Evolutionary conservation across 1,140 invertebrate species (phyloP), one percentile per base, ranked within the genome.

Genomic region (Ceratosolen fusciceps): DNA sequence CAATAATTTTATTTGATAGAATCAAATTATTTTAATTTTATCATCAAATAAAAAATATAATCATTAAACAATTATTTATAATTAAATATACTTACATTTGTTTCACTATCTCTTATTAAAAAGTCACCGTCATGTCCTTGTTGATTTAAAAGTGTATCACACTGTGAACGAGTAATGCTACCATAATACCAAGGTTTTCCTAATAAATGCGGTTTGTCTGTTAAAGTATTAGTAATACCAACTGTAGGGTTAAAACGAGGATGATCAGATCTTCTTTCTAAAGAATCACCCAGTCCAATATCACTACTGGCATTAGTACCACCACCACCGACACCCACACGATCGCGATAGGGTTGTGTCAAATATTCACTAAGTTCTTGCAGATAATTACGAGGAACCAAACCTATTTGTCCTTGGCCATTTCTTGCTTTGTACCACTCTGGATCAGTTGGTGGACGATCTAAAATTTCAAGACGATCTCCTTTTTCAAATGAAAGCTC

Each of bases 351-450:
- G 74, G 95, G 95, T 87, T 96, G 95, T 72, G 95, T 95, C 83
- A 97, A 91, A 90, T 96, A 97, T 90, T 96, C 96, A 84, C 95
- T 95, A 65, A 96, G 92, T 90, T 96, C 95, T 91, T 96, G 96
- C 82, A 99, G 93, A 92, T 99, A 99, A 92, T 99, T 99, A 79
- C 97, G 93, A 54, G 98, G 98, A 83, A 99, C 97, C 79, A 99
- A 93, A 70, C 98, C 98, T 78, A 97, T 93, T 88, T 95, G 95
- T 16, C 98, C 98, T 87, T 95, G 94, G 62, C 94, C 94, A 91
- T 99, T 99, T 76, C 98, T 92, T 56, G 98, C 98, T 87, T 96
- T 95, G 92, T 97, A 99, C 98, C 98, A 99, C 90, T 99, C 98
- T 0, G 98, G 98, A 92, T 99, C 98, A 74, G 97, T 96, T 14